Evolutionary conservation across 2,797 vertebrate species (phyloP), one percentile per base, ranked within the genome.

Genomic region (Diglossa cyanea): DNA sequence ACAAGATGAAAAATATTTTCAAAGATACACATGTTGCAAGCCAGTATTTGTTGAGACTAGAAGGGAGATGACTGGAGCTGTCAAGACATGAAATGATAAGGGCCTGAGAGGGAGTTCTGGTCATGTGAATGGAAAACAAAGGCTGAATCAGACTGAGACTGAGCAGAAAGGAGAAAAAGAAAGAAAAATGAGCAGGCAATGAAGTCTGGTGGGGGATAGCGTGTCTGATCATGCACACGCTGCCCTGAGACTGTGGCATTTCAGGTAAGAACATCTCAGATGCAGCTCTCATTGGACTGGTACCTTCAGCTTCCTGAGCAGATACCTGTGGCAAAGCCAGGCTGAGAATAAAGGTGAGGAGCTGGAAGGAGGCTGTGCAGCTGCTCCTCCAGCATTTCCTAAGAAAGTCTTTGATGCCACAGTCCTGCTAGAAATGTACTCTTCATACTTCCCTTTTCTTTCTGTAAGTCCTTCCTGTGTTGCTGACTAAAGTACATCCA

Each of bases 51-150:
- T 85, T 76, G 84, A 48, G 60, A 90, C 92, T 84, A 50, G 93
- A 94, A 94, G 24, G 55, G 58, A 81, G 76, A 68, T 15, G 63
- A 68, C 67, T 82, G 88, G 91, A 88, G 60, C 40, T 96, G 95
- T 95, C 83, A 83, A 76, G 87, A 88, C 93, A 84, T 5, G 93
- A 96, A 93, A 88, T 54, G 77, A 95, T 95, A 95, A 95, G 76
- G 82, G 61, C 44, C 73, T 55, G 65, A 63, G 71, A 58, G 79
- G 78, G 91, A 92, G 39, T 42, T 81, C 86, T 88, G 85, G 58
- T 53, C 72, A 71, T 33, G 84, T 73, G 81, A 89, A 60, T 42
- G 40, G 55, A 85, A 71, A 94, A 92, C 58, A 90, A 90, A 84
- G 40, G 76, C 70, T 96, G 95, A 96, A 94, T 95, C 96, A 94